Evolutionary conservation across 1,140 invertebrate species (phyloP), one percentile per base, ranked within the genome.

Genomic region (Ericerus pela): DNA sequence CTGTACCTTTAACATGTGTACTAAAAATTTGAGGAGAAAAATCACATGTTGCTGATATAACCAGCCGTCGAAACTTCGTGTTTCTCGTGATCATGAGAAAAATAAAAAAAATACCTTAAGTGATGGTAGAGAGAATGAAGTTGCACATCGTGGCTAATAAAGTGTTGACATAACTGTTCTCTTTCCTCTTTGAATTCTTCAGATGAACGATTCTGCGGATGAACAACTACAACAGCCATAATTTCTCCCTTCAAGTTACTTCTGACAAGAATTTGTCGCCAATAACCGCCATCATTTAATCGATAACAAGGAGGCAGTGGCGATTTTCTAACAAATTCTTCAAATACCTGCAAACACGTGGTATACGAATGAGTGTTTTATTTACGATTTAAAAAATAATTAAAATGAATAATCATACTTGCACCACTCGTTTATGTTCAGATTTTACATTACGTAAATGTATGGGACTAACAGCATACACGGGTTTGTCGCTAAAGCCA

Each of bases 251-350:
- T 60, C 29, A 58, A 51, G 57, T 69, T 73, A 1, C 71, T 74
- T 20, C 76, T 60, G 1, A 77, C 70, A 1, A 70, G 64, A 31
- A 77, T 55, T 56, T 65, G 64, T 55, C 72, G 64, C 75, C 75
- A 78, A 62, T 73, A 63, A 12, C 76, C 76, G 26, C 67, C 65
- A 52, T 71, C 70, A 51, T 66, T 63, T 53, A 73, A 67, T 16
- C 71, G 66, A 54, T 71, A 62, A 63, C 70, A 76, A 0, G 68
- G 67, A 6, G 61, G 58, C 33, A 70, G 68, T 12, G 59, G 41
- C 18, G 71, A 72, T 26, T 55, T 43, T 26, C 64, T 62, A 14
- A 77, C 64, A 62, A 68, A 76, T 4, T 69, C 61, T 63, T 76
- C 68, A 64, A 73, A 75, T 38, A 62, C 61, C 73, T 75, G 60